Evolutionary conservation across 2,797 vertebrate species (phyloP).

Genomic region (Eidolon dupreanum): DNA sequence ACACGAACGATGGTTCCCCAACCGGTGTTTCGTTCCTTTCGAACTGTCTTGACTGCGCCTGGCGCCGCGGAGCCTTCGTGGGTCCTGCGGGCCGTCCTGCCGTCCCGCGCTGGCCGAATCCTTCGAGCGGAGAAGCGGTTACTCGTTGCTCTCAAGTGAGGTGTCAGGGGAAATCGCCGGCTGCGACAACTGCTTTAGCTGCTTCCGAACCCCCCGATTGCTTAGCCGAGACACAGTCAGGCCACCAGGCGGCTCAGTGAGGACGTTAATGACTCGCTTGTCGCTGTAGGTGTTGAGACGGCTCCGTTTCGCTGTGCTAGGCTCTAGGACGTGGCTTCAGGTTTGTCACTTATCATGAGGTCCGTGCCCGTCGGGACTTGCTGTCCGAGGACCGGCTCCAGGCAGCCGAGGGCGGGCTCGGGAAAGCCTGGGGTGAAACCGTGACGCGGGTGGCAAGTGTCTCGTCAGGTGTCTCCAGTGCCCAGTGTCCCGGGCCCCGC

Average conservation of each 20-base stretch:
- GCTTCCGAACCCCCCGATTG: not conserved
- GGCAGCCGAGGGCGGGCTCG: too few relatives aligned
- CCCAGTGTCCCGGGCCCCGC: not conserved
- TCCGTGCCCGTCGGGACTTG: not conserved
- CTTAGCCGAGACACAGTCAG: not conserved
- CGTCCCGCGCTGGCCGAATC: not conserved
- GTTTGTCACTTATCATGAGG: not conserved
- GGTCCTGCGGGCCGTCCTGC: not conserved
- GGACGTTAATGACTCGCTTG: not conserved
- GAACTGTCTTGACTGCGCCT: not conserved
- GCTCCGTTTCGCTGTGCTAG: not conserved
- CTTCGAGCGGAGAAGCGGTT: not conserved
- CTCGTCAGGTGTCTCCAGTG: not conserved
- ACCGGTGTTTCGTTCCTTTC: not conserved
- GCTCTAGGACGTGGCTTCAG: not conserved
- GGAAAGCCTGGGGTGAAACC: not conserved
- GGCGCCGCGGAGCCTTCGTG: not conserved
- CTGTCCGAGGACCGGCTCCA: too few relatives aligned
- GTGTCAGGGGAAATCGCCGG: not conserved
- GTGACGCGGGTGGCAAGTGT: not conserved
- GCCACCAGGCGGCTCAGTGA: not conserved
- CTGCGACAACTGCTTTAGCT: not conserved
- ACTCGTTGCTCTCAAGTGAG: not conserved
- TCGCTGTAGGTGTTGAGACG: too few relatives aligned
- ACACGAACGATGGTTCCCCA: not conserved